These are phyloP conservation scores for Cerceris ruficornis DNA, from an alignment of 2,888 invertebrate genomes.

Conservation along the genomic window DNA sequence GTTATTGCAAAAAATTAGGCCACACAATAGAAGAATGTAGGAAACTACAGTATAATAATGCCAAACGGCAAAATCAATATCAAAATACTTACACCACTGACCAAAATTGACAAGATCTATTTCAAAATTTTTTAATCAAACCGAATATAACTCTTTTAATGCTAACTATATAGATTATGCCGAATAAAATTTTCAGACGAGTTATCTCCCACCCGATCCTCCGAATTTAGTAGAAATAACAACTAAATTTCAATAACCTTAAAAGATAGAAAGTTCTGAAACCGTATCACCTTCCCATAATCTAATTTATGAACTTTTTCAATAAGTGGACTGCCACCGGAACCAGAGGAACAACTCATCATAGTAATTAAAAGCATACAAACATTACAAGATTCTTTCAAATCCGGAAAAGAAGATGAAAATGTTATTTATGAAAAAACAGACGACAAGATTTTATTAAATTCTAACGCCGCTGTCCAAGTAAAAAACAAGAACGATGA, in stretches of 20 bases:
- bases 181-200: constrained; percentile 8
- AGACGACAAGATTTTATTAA: background rate
- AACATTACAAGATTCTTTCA: background rate
- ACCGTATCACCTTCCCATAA: too few relatives aligned
- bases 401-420: too few relatives aligned
- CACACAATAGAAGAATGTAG: constrained; percentile 10
- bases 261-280: too few relatives aligned
- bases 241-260: background rate
- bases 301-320: background rate
- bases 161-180: too few relatives aligned
- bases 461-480: background rate
- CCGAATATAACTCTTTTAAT: too few relatives aligned
- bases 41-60: constrained; percentile 4
- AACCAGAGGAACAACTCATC: background rate
- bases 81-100: background rate
- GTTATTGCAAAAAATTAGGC: constrained; percentile 14
- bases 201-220: background rate
- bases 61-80: background rate
- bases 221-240: background rate
- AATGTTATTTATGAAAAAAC: background rate
- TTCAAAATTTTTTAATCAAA: too few relatives aligned
- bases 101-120: too few relatives aligned
- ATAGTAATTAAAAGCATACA: background rate
- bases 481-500: too few relatives aligned
- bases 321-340: background rate